Evolutionary conservation across 2,113 vertebrate genomes (phyloP), one percentile per base, ranked within the genome.

Genomic region (Jacana jacana): DNA sequence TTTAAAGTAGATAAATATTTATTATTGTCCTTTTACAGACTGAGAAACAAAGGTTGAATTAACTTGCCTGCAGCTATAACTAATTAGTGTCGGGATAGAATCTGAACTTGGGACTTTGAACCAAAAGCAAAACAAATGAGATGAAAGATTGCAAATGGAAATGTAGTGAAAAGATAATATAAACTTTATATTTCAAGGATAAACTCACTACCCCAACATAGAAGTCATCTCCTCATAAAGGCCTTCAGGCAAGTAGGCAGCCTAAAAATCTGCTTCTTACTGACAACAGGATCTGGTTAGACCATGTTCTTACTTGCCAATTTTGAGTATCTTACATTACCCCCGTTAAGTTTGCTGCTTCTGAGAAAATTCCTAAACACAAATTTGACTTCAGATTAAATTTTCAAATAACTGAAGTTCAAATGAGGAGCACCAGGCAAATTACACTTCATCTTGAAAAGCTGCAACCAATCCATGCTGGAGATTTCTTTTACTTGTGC

Each of bases 101-200:
- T 83, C 65, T 90, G 65, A 78, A 86, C 52, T 93, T 89, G 44
- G 35, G 82, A 48, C 83, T 96, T 94, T 76, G 65, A 93, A 94
- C 42, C 10, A 35, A 68, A 64, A 73, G 63, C 83, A 87, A 66
- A 89, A 66, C 30, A 94, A 88, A 81, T 55, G 84, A 18, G 48
- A 87, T 75, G 75, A 82, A 90, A 82, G 57, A 76, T 0, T 69
- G 65, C 52, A 89, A 93, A 95, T 7, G 4, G 40, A 69, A 89
- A 17, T 48, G 35, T 81, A 85, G 82, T 58, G 79, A 91, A 93
- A 77, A 86, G 71, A 90, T 75, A 89, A 91, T 33, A 81, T 48
- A 86, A 93, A 77, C 68, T 75, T 94, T 64, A 15, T 80, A 88
- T 91, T 89, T 93, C 42, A 70, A 80, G 71, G 10, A 40, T 88